Base-by-base conservation (phyloP, 2,797 vertebrate genomes). In the Valencia hispanica region DNA sequence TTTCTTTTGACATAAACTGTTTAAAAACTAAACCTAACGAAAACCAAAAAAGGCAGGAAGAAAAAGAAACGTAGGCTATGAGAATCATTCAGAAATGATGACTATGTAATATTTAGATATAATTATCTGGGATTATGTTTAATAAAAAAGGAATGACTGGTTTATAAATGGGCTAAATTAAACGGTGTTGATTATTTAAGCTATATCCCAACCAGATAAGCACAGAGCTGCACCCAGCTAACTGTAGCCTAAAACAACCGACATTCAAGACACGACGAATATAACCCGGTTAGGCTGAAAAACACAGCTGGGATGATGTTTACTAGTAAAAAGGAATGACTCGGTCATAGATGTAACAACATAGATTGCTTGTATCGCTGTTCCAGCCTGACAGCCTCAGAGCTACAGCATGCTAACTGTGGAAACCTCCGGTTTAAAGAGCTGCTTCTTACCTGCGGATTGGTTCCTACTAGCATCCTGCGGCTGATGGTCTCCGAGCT, bases 371-470 rank as follows among this genome's bases (percentile, higher is more conserved):
- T 11, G 32, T 27, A 61, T 39, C 59, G 20, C 59, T 41, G 22
- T 43, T n/a, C 22, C 12, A 68, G 22, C 34, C 36, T 22, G 25
- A 43, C 63, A 65, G 25, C 39, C 39, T 47, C 2, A 25, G 1
- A 51, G 43, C 36, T 68, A 0, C 22, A 0, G 30, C 9, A 18
- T 68, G 51, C 74, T 68, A 61, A 72, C 50, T 20, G 51, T 27
- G 15, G 36, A 65, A 25, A 39, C 8, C 25, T 55, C n/a, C 25
- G 39, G 20, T 27, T 14, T 5, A 74, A 50, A 34, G 39, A 3
- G 25, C 11, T 53, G 39, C 27, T 61, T 75, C 70, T 50, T 68
- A 76, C 74, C 74, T 34, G 70, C 45, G 27, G 74, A 34, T 27
- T 34, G 70, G 32, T 43, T 76, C 48, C 15, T 47, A 18, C 17